A percentile compares a stretch with the other conserved stretches of the same genome.
These are phyloP conservation scores for Lepidurus apus DNA, from an alignment of 1,140 invertebrate genomes.

Conservation along the genomic window DNA sequence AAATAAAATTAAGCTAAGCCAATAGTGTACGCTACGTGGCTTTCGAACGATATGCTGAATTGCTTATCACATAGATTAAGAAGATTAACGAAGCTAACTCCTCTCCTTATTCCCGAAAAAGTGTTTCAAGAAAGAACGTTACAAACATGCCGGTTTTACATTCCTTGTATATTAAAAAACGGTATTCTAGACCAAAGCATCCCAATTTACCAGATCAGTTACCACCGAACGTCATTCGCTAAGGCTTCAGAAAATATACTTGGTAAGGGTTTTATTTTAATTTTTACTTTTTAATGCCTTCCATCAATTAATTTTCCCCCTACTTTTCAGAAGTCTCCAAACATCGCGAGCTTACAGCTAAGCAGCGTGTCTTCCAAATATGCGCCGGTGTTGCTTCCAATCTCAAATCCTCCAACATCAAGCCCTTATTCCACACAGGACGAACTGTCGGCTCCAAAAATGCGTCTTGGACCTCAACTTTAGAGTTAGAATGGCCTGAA, in stretches of 20 bases:
- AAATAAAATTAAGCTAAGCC: no score
- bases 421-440: not conserved
- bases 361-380: not conserved
- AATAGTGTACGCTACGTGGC: no score
- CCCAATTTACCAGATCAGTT: not conserved
- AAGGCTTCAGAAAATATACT: not conserved
- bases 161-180: not conserved
- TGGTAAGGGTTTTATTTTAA: not conserved
- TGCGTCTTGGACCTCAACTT: not conserved
- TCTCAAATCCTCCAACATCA: not conserved
- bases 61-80: not conserved
- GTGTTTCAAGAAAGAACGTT: not conserved
- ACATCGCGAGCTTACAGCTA: not conserved
- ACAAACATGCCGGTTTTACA: not conserved
- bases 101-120: not conserved
- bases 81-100: not conserved
- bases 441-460: not conserved
- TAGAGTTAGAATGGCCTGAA: constrained; percentile 1
- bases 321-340: not conserved
- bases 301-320: not conserved
- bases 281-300: not conserved
- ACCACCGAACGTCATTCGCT: not conserved
- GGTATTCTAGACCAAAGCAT: not conserved
- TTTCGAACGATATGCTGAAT: not conserved
- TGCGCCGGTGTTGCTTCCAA: not conserved